Evolutionary conservation across 2,113 vertebrate species (phyloP).

Genomic region (Meriones unguiculatus): DNA sequence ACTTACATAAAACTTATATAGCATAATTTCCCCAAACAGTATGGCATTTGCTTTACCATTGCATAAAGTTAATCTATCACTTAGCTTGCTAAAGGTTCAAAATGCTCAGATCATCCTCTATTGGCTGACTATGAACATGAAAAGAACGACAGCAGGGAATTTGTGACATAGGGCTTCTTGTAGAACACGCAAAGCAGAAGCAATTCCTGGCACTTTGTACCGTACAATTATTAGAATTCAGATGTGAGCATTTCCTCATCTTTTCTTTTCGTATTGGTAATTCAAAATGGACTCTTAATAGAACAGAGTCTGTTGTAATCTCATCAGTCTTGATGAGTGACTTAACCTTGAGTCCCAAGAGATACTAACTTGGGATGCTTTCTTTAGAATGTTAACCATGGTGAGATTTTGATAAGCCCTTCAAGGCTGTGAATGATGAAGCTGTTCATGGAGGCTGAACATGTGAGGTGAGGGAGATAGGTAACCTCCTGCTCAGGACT

Average conservation of each 20-base stretch:
- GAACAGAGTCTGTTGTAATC: background rate
- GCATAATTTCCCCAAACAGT: background rate
- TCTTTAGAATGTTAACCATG: conserved; percentile 58
- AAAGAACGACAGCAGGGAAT: background rate
- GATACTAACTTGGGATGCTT: background rate
- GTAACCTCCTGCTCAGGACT: conserved; percentile 66
- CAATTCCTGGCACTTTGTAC: background rate
- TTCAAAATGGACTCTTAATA: conserved; percentile 4
- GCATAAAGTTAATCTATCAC: background rate
- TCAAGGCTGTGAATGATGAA: conserved; percentile 41
- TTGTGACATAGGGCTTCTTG: background rate
- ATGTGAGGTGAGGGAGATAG: conserved; percentile 66
- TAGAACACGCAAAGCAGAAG: background rate
- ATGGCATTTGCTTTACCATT: background rate
- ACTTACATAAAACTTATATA: background rate
- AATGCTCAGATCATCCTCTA: background rate
- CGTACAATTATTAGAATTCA: background rate
- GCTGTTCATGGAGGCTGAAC: conserved; percentile 34
- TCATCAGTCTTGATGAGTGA: background rate
- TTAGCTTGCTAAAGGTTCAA: background rate
- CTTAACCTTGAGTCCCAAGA: background rate
- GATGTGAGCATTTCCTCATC: background rate
- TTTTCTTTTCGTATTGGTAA: background rate
- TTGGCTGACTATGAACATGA: background rate
- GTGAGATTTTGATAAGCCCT: conserved; percentile 57